Conservation (phyloP, 2,113 vertebrate species). For the Podocnemis expansa region DNA sequence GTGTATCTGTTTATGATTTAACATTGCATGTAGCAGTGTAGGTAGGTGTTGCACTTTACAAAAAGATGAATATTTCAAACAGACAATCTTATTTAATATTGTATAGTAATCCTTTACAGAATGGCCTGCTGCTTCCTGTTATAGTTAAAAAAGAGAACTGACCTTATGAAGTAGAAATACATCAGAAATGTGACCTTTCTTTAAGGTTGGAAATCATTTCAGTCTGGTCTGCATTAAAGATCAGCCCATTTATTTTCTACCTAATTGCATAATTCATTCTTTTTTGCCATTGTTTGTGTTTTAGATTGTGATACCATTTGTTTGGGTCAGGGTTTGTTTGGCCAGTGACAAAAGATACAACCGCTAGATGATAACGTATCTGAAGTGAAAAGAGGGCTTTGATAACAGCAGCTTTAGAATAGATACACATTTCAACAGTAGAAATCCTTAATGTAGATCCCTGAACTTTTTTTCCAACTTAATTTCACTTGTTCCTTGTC, state of each 20-base stretch:
- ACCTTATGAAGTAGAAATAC: neutral
- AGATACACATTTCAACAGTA: neutral
- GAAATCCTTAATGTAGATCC: neutral
- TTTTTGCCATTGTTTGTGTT: neutral
- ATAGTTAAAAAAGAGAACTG: neutral
- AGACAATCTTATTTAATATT: neutral
- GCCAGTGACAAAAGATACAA: slow-evolving; percentile 26
- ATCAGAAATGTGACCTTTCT: neutral
- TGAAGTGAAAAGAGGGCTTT: slow-evolving; percentile 20
- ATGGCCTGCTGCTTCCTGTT: neutral
- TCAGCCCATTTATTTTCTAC: neutral
- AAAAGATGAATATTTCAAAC: neutral
- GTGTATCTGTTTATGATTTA: neutral
- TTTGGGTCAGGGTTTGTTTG: neutral
- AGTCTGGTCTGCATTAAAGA: neutral
- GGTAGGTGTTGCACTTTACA: neutral
- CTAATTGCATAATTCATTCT: slow-evolving; percentile 27
- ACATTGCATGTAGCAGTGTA: neutral
- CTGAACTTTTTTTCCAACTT: neutral
- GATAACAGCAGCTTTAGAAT: neutral
- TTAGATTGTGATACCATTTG: neutral
- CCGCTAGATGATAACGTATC: neutral
- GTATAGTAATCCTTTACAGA: neutral
- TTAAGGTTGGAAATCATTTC: neutral
- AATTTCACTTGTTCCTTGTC: slow-evolving; percentile 49